Conservation (phyloP, 2,113 vertebrate genomes). For the Notechis scutatus region DNA sequence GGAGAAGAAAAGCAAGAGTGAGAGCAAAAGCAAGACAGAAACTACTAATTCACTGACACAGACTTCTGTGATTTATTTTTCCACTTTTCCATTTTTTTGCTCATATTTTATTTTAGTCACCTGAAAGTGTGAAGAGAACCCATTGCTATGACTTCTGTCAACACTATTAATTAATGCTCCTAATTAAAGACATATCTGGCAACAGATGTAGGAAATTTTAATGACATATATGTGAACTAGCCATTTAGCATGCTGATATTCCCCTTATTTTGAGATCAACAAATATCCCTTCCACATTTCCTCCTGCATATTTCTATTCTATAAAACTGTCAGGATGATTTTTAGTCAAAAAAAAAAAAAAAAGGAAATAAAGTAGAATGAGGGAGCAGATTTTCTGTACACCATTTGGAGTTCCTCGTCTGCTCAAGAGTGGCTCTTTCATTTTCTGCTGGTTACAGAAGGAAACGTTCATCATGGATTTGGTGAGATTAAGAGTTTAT, state of each 20-base stretch:
- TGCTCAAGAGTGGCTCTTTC: background rate
- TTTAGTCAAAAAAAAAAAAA: background rate
- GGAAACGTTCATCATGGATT: background rate
- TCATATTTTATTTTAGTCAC: background rate
- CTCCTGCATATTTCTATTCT: background rate
- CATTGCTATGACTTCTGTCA: conserved; percentile 46
- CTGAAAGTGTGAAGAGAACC: conserved; percentile 9
- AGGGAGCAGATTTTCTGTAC: background rate
- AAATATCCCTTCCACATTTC: background rate
- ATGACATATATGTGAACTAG: conserved; percentile 47
- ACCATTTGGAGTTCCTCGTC: background rate
- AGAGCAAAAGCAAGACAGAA: background rate
- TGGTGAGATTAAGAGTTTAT: background rate
- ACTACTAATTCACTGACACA: conserved; percentile 15
- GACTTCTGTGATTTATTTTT: background rate
- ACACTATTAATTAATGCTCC: conserved; percentile 6
- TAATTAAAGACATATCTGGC: conserved; percentile 47
- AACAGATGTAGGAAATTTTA: conserved; percentile 45
- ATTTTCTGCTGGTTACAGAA: background rate
- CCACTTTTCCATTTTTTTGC: background rate
- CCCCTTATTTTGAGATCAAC: conserved; percentile 29
- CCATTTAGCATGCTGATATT: conserved; percentile 18
- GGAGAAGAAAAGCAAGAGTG: background rate
- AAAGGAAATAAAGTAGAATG: background rate
- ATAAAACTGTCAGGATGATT: background rate